A percentile compares a stretch with the other conserved stretches of the same genome.
Conservation (phyloP, 2,888 invertebrate species). For the Drosophila borealis region DNA sequence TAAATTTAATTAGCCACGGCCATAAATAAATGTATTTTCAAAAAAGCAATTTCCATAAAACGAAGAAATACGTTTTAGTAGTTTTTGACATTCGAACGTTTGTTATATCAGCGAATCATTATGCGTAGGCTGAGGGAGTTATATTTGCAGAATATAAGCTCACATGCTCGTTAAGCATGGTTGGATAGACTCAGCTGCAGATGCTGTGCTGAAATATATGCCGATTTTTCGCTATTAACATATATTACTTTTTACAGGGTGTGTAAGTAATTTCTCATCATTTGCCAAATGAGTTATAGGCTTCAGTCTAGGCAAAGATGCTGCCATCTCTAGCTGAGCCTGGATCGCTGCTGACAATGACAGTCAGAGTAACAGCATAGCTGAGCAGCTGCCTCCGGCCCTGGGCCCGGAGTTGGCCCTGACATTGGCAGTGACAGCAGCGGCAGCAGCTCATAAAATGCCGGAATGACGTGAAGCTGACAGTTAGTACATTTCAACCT, state of each 20-base stretch:
- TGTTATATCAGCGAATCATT: too few species aligned
- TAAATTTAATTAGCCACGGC: slow-evolving; percentile 36
- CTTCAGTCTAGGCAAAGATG: slow-evolving; percentile 6
- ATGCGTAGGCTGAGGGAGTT: too few species aligned
- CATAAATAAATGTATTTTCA: slow-evolving; percentile 28
- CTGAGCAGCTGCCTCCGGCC: slow-evolving; percentile 18
- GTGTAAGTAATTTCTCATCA: background rate
- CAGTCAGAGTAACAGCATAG: slow-evolving; percentile 33
- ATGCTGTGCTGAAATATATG: background rate
- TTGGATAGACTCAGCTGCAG: too few species aligned
- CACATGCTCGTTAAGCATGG: too few species aligned
- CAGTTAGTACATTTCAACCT: slow-evolving; percentile 68
- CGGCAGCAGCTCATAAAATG: slow-evolving; percentile 73
- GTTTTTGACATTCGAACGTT: too few species aligned
- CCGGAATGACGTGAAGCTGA: slow-evolving; percentile 75
- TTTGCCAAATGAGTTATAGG: slow-evolving; percentile 7
- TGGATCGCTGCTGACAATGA: slow-evolving; percentile 36
- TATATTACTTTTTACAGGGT: background rate
- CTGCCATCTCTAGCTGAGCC: slow-evolving; percentile 19
- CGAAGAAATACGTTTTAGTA: background rate
- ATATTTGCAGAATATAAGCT: too few species aligned
- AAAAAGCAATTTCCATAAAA: background rate
- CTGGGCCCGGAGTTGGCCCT: slow-evolving; percentile 3
- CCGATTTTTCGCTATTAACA: too few species aligned
- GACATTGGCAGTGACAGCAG: slow-evolving; percentile 33